These are phyloP conservation scores for Maccullochella peelii DNA, from an alignment of 2,113 vertebrate species.

Conservation along the genomic window DNA sequence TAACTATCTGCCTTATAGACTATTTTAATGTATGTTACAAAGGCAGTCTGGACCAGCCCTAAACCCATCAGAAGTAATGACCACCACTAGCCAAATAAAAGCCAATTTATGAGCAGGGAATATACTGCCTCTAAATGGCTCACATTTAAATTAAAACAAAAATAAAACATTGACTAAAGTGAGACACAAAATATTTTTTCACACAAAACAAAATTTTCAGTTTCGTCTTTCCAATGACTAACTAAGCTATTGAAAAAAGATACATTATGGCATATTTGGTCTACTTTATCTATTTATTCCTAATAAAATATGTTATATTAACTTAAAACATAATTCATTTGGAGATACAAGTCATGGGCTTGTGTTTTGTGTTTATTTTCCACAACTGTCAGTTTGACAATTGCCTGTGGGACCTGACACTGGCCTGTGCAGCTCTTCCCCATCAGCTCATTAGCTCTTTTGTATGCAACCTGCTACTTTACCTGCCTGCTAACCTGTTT, in stretches of 20 bases:
- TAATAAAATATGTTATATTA: background rate
- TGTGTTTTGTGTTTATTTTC: background rate
- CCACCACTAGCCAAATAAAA: background rate
- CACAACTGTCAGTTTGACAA: background rate
- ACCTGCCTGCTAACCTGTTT: conserved; percentile 12
- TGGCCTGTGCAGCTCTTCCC: background rate
- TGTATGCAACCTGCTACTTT: conserved; percentile 15
- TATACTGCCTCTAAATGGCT: background rate
- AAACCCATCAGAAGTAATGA: background rate
- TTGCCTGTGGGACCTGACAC: background rate
- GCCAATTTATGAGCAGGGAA: background rate
- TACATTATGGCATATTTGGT: background rate
- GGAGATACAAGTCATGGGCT: background rate
- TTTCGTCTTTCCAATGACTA: too few relatives aligned
- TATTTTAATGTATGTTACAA: background rate
- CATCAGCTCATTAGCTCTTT: background rate
- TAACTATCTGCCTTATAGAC: background rate
- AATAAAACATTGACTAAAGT: too few relatives aligned
- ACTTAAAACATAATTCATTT: background rate
- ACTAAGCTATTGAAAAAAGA: background rate
- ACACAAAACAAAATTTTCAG: background rate
- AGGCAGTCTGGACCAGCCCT: background rate
- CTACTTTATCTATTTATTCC: background rate
- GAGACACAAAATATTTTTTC: background rate
- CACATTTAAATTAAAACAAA: too few relatives aligned